Evolutionary conservation across 2,888 invertebrate species (phyloP).

Genomic region (Mantis religiosa): DNA sequence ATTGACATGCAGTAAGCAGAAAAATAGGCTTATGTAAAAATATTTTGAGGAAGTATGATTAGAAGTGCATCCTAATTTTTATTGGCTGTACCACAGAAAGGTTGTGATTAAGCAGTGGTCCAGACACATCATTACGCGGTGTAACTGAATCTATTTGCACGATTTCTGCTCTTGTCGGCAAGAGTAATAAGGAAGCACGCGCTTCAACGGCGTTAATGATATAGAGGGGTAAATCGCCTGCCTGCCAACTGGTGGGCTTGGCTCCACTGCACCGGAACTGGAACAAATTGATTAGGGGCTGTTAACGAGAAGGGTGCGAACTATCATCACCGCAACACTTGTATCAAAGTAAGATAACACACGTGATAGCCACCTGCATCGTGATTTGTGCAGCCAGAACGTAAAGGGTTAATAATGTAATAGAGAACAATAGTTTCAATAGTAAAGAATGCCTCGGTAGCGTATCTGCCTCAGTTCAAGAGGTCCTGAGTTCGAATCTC

Average conservation of each 20-base stretch:
- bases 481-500: no score
- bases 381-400: no score
- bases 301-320: background rate
- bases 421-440: no score
- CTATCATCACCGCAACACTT: background rate
- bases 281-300: background rate
- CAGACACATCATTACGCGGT: background rate
- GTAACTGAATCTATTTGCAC: background rate
- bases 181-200: background rate
- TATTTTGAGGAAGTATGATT: no score
- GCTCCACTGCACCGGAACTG: background rate
- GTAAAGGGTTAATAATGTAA: no score
- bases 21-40: no score
- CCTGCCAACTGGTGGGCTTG: background rate
- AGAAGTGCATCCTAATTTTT: no score
- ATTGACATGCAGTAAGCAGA: no score
- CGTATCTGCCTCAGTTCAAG: no score
- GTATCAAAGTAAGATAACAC: background rate
- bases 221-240: background rate
- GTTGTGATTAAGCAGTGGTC: background rate
- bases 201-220: background rate
- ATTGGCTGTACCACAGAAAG: background rate
- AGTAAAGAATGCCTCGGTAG: no score
- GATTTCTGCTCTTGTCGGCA: background rate
- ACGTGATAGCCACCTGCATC: background rate